A percentile compares a stretch with the other conserved stretches of the same genome.
These are phyloP conservation scores for Stichopus horrens DNA, from an alignment of 53 echinoderm and acorn worm genomes.

Conservation along the genomic window DNA sequence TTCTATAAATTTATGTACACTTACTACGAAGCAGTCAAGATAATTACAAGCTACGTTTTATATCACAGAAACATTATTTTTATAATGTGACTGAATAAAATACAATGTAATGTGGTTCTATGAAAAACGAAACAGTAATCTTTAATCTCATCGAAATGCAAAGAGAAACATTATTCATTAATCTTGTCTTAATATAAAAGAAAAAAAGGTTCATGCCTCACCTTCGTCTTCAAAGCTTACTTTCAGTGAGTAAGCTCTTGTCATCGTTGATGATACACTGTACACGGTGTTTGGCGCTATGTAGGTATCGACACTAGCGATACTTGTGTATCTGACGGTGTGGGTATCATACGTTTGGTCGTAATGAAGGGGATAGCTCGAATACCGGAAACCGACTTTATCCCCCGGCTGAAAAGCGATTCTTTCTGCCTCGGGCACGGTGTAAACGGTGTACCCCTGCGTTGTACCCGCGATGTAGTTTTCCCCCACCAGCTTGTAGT, in stretches of 20 bases:
- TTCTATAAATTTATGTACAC: too few species aligned
- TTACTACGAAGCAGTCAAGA: too few species aligned
- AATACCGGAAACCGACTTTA: constrained; percentile 66
- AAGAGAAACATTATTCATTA: neutral
- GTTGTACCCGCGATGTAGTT: constrained; percentile 66
- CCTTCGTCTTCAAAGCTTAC: constrained; percentile 72
- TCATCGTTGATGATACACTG: constrained; percentile 48
- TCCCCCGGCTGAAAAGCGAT: constrained; percentile 79
- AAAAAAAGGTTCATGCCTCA: neutral
- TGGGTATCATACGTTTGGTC: constrained; percentile 68
- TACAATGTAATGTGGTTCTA: too few species aligned
- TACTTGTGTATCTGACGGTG: constrained; percentile 46
- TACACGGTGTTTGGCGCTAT: constrained; percentile 49
- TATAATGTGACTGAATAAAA: too few species aligned
- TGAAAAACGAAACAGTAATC: too few species aligned
- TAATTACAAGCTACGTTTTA: too few species aligned
- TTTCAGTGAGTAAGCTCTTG: constrained; percentile 71
- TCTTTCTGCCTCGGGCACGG: constrained; percentile 56
- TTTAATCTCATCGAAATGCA: too few species aligned
- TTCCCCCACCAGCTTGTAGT: constrained; percentile 82
- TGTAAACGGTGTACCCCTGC: constrained; percentile 66
- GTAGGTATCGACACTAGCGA: constrained; percentile 53
- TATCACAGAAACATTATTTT: too few species aligned
- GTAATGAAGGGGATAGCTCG: constrained; percentile 64
- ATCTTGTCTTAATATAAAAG: neutral